Evolutionary conservation across 2,888 invertebrate genomes (phyloP).

Genomic region (Apotomis betuletana): DNA sequence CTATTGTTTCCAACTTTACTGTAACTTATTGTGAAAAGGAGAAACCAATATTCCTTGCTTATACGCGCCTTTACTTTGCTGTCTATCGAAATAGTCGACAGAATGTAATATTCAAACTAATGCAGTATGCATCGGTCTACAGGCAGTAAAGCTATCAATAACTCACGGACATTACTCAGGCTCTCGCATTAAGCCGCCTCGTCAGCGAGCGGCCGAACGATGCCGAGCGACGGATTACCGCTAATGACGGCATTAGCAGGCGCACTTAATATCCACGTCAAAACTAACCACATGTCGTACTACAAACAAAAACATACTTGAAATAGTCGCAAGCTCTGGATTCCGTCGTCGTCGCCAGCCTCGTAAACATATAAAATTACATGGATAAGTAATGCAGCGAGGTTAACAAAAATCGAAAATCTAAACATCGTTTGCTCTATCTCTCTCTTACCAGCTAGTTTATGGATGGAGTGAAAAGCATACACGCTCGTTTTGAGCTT

Average conservation of each 20-base stretch:
- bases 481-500: slow-evolving; percentile 10
- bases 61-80: no score
- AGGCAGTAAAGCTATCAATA: slow-evolving; percentile 11
- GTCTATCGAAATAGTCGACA: not conserved
- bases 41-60: no score
- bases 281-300: slow-evolving; percentile 33
- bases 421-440: not conserved
- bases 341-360: slow-evolving; percentile 9
- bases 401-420: slow-evolving; percentile 3
- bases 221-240: slow-evolving; percentile 18
- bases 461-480: not conserved
- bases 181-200: not conserved
- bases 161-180: slow-evolving; percentile 14
- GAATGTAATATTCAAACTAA: not conserved
- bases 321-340: slow-evolving; percentile 33
- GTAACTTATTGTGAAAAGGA: no score
- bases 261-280: slow-evolving; percentile 9
- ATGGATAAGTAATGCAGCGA: slow-evolving; percentile 2
- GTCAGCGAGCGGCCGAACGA: slow-evolving; percentile 10
- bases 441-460: not conserved
- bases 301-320: slow-evolving; percentile 32
- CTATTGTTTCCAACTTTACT: no score
- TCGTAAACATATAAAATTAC: slow-evolving; percentile 13
- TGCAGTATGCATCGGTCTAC: not conserved
- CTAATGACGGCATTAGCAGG: slow-evolving; percentile 10